Percentiles rank a stretch among this genome's conserved stretches.
Evolutionary conservation across 2,113 vertebrate genomes (phyloP).

Genomic region (Pantherophis guttatus): DNA sequence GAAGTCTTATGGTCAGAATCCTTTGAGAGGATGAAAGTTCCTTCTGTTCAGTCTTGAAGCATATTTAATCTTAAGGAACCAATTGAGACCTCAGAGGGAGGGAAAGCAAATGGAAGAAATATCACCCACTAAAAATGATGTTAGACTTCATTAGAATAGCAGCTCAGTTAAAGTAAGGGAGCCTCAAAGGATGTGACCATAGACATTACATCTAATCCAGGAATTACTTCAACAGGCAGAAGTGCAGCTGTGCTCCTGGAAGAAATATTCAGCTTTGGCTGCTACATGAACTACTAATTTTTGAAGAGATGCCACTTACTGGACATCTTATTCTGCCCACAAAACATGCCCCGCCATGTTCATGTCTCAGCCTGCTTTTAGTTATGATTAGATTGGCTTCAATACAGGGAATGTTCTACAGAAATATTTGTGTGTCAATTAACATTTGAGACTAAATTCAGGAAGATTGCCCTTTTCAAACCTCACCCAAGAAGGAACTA

Average conservation of each 20-base stretch:
- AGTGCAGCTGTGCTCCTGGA: background rate
- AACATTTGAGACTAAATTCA: background rate
- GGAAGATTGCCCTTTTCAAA: background rate
- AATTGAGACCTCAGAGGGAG: background rate
- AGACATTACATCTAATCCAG: background rate
- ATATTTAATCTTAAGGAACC: background rate
- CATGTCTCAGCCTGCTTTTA: background rate
- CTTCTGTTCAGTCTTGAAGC: background rate
- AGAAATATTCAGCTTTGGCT: background rate
- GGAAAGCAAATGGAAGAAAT: background rate
- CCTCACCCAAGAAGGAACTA: background rate
- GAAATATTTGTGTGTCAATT: background rate
- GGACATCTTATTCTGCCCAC: background rate
- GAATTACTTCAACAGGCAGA: background rate
- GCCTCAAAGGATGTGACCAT: background rate
- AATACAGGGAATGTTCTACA: background rate
- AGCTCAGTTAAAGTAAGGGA: background rate
- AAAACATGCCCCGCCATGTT: background rate
- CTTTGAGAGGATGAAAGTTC: background rate
- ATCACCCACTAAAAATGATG: background rate
- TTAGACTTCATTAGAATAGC: background rate
- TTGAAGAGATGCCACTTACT: background rate
- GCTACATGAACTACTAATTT: background rate
- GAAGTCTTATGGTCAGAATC: background rate
- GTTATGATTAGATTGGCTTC: background rate